phyloP scores from a whole-genome alignment of 2,113 vertebrate species.

The Chiloscyllium plagiosum region DNA sequence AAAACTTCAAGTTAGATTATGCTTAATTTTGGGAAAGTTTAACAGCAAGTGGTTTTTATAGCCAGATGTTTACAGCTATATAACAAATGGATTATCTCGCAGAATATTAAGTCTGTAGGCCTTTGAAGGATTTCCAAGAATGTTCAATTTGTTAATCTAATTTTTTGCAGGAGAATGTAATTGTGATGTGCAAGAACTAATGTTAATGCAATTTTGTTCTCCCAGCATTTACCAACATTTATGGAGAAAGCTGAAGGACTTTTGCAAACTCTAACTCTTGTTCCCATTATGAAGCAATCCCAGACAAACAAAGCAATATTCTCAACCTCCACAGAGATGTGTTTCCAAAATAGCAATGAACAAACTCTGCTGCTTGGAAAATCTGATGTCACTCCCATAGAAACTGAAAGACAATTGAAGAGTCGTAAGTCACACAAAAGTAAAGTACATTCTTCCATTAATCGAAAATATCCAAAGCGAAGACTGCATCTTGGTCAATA shows the following conservation, averaged over 20 bases:
- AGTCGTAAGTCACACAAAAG: background rate
- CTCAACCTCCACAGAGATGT: slow-evolving; percentile 34
- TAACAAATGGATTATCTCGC: background rate
- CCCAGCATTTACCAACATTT: slow-evolving; percentile 65
- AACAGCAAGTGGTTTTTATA: background rate
- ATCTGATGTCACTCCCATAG: slow-evolving; percentile 47
- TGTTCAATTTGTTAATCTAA: background rate
- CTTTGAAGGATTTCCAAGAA: background rate
- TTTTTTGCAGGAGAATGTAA: background rate
- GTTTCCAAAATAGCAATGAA: slow-evolving; percentile 39
- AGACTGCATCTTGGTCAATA: slow-evolving; percentile 3
- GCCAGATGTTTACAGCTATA: background rate
- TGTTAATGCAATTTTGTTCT: slow-evolving; percentile 41
- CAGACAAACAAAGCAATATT: slow-evolving; percentile 63
- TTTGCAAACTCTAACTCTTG: slow-evolving; percentile 61
- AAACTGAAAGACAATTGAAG: slow-evolving; percentile 24
- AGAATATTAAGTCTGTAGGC: background rate
- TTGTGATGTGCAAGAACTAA: background rate
- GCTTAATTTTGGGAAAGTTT: background rate
- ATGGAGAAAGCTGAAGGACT: slow-evolving; percentile 74
- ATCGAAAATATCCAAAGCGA: slow-evolving; percentile 6
- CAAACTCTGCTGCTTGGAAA: slow-evolving; percentile 45
- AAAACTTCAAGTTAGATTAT: background rate
- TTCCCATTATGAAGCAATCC: slow-evolving; percentile 56
- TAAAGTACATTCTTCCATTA: background rate